Evolutionary conservation across 1,140 invertebrate species (phyloP).

Genomic region (Drosophila aff.): DNA sequence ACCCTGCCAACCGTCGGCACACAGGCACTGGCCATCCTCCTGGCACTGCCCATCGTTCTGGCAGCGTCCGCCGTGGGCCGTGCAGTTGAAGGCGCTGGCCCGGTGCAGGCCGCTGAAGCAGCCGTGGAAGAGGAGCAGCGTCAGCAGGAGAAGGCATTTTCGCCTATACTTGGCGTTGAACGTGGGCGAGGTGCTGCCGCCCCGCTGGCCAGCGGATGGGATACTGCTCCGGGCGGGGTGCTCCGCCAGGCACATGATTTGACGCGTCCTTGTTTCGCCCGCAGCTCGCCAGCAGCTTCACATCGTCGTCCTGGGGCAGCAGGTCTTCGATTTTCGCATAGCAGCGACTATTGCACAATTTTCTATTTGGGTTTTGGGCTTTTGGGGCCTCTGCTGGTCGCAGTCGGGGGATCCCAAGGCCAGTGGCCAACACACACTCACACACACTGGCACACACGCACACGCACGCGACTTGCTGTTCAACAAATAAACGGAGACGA

Average conservation of each 20-base stretch:
- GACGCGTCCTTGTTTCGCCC: constrained; percentile 51
- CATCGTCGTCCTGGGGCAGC: constrained; percentile 65
- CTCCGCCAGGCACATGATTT: constrained; percentile 78
- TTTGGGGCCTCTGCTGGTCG: constrained; percentile 17
- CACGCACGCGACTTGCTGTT: constrained; percentile 39
- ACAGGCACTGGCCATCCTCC: constrained; percentile 93
- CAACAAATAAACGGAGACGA: constrained; percentile 41
- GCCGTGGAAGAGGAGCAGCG: constrained; percentile 72
- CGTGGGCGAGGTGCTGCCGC: constrained; percentile 67
- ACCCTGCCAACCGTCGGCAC: constrained; percentile 95
- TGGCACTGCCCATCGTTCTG: constrained; percentile 91
- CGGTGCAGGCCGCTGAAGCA: constrained; percentile 75
- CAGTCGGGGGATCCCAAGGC: constrained; percentile 31
- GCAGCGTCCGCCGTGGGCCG: constrained; percentile 85
- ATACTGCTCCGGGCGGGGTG: constrained; percentile 58
- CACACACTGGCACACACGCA: constrained; percentile 44
- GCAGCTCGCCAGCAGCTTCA: constrained; percentile 59
- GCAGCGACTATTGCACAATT: constrained; percentile 67
- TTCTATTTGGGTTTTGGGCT: constrained; percentile 28
- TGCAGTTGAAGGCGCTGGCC: constrained; percentile 80
- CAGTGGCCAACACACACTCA: constrained; percentile 32
- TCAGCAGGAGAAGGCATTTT: constrained; percentile 77
- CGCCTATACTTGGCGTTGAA: constrained; percentile 84
- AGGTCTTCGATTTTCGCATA: constrained; percentile 67
- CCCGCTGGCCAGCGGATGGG: constrained; percentile 35